Evolutionary conservation across 2,888 invertebrate genomes (phyloP).

Genomic region (Zaprionus lineosus): DNA sequence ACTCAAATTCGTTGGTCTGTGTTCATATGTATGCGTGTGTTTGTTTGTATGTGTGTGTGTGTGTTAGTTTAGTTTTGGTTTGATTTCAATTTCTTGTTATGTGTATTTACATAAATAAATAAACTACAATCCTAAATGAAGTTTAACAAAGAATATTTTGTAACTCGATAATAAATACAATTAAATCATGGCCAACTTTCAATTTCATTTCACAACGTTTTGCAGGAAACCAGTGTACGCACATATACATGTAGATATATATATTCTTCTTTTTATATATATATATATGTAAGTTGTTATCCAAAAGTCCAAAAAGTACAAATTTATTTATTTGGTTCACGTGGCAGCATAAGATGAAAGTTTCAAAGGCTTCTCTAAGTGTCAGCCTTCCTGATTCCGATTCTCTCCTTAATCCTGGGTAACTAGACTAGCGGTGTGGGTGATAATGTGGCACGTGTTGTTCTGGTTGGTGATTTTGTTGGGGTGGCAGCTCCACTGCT

Average conservation of each 20-base stretch:
- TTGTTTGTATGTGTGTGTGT: slow-evolving; percentile 16
- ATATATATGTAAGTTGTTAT: slow-evolving; percentile 20
- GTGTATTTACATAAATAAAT: slow-evolving; percentile 73
- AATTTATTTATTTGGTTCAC: slow-evolving; percentile 42
- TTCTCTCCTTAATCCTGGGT: slow-evolving; percentile 6
- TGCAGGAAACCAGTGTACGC: slow-evolving; percentile 60
- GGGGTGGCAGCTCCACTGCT: slow-evolving; percentile 65
- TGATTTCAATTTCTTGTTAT: slow-evolving; percentile 8
- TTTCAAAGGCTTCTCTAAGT: too few relatives aligned
- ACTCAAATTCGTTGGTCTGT: slow-evolving; percentile 59
- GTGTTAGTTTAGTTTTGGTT: slow-evolving; percentile 37
- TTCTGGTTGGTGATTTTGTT: slow-evolving; percentile 80
- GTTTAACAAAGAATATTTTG: slow-evolving; percentile 59
- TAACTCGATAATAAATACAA: slow-evolving; percentile 52
- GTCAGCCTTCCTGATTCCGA: not conserved
- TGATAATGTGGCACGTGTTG: slow-evolving; percentile 77
- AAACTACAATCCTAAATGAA: slow-evolving; percentile 56
- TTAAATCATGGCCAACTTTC: slow-evolving; percentile 38
- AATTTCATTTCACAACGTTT: slow-evolving; percentile 39
- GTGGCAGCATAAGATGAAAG: slow-evolving; percentile 38
- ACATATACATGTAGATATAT: too few relatives aligned
- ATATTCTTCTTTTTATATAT: too few relatives aligned
- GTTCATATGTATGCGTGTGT: slow-evolving; percentile 11
- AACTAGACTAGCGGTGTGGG: slow-evolving; percentile 80
- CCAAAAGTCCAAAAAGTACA: slow-evolving; percentile 9